These are phyloP conservation scores for Sternotherus odoratus DNA, from an alignment of 2,797 vertebrate genomes.

Conservation along the genomic window DNA sequence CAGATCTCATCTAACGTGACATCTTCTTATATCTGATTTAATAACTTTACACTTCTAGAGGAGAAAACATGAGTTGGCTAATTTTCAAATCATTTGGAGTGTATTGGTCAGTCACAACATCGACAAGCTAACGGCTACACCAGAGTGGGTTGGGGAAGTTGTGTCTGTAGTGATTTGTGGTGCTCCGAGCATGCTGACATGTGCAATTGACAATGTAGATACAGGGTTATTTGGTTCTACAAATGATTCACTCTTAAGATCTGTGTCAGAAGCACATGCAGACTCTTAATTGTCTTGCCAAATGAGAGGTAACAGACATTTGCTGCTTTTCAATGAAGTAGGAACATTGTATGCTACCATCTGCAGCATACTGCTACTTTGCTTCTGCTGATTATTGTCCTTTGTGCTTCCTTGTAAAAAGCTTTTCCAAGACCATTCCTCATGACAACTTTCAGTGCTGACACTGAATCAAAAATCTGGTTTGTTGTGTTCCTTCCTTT, in stretches of 20 bases:
- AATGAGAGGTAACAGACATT: neutral
- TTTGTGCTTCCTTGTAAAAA: conserved; percentile 29
- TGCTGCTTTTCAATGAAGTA: neutral
- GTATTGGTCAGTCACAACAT: rapidly evolving
- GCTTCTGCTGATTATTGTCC: conserved; percentile 41
- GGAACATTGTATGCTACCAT: neutral
- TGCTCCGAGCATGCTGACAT: rapidly evolving
- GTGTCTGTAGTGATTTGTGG: neutral
- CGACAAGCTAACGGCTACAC: neutral
- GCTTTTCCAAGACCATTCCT: conserved; percentile 33
- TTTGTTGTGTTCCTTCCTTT: conserved; percentile 53
- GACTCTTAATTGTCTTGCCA: conserved; percentile 38
- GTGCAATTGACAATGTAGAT: neutral
- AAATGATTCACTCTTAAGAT: neutral
- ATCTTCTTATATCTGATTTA: rapidly evolving
- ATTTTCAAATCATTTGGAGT: neutral
- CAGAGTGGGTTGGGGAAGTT: neutral
- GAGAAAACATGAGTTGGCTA: neutral
- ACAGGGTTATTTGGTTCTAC: neutral
- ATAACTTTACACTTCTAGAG: neutral
- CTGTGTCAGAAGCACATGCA: conserved; percentile 2
- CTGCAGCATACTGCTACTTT: neutral
- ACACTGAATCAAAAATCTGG: conserved; percentile 43
- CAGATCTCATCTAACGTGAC: rapidly evolving
- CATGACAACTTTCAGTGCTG: conserved; percentile 43